Conservation (phyloP, 2,113 vertebrate genomes). For the Pitta sordida region DNA sequence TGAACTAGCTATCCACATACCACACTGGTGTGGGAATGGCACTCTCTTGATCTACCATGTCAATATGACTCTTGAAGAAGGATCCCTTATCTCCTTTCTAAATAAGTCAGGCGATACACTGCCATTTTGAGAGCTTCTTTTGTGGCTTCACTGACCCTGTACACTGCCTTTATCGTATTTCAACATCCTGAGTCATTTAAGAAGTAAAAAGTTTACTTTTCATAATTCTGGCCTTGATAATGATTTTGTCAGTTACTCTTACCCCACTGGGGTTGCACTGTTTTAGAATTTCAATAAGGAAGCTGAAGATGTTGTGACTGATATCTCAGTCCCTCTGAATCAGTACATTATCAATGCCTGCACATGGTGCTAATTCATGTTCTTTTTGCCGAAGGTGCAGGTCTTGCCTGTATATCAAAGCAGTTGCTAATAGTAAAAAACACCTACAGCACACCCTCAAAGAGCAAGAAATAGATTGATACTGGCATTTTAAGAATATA, state of each 20-base stretch:
- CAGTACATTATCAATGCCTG: neutral
- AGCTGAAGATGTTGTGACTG: neutral
- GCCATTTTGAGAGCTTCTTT: neutral
- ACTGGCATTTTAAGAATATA: neutral
- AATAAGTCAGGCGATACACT: neutral
- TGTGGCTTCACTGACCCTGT: neutral
- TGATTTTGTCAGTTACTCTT: neutral
- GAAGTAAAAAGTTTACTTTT: neutral
- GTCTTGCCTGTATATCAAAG: neutral
- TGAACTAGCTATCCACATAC: neutral
- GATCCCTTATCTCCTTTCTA: neutral
- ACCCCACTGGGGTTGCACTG: neutral
- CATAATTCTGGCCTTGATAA: neutral
- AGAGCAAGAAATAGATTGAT: neutral
- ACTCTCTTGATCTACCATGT: neutral
- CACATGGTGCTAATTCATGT: neutral
- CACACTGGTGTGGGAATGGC: neutral
- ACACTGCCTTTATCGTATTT: neutral
- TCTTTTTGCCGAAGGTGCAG: neutral
- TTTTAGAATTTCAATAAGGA: neutral
- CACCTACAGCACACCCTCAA: neutral
- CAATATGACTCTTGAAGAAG: neutral
- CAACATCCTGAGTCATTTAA: neutral
- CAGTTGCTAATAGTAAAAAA: neutral
- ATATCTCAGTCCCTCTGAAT: neutral